phyloP scores from a whole-genome alignment of 2,113 vertebrate genomes.

The Alligator mississippiensis region DNA sequence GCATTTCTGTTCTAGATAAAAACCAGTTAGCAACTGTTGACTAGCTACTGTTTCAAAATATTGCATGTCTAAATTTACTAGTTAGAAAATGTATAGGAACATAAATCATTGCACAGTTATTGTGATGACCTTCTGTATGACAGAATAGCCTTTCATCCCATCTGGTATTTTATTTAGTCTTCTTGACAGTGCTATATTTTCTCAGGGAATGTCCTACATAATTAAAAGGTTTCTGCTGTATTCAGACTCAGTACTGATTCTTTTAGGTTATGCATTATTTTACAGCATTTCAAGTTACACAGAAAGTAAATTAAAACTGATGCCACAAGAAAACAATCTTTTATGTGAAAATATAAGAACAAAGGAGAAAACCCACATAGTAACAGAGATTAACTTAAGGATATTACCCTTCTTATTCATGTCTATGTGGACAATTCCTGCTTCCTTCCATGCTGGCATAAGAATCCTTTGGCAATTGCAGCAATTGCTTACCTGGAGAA shows the following conservation, averaged over 20 bases:
- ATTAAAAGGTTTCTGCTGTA: not conserved
- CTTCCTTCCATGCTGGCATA: not conserved
- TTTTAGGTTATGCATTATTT: not conserved
- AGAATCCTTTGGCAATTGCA: not conserved
- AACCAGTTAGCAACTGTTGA: not conserved
- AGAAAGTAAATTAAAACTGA: not conserved
- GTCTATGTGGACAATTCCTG: not conserved
- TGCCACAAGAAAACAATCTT: not conserved
- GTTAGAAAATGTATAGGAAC: not conserved
- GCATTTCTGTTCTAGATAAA: not conserved
- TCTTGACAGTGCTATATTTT: not conserved
- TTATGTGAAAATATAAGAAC: not conserved
- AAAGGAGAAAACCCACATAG: not conserved
- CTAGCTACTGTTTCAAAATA: not conserved
- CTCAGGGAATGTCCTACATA: accelerated
- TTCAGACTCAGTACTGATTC: not conserved
- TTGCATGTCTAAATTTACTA: not conserved
- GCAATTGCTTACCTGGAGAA: not conserved
- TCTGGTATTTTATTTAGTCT: not conserved
- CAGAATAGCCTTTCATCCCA: not conserved
- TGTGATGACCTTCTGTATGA: not conserved
- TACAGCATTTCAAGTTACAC: not conserved
- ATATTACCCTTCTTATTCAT: not conserved
- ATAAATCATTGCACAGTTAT: not conserved
- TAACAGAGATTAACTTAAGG: not conserved